These are phyloP conservation scores for Spheniscus mendiculus DNA, from an alignment of 2,113 vertebrate genomes.

Conservation along the genomic window DNA sequence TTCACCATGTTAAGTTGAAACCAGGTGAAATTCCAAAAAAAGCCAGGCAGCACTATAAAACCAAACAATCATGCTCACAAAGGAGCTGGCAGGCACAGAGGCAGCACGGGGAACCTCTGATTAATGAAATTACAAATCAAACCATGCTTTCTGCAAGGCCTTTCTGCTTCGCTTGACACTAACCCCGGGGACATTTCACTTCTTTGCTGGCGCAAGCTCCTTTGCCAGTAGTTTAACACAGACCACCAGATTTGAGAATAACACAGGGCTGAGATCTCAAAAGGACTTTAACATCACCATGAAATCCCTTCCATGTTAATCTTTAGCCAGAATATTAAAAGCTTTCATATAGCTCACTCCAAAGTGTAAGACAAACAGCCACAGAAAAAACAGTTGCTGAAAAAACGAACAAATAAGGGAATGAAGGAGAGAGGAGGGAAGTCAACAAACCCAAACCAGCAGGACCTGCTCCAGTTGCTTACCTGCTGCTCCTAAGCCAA, in stretches of 20 bases:
- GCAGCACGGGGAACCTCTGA: slow-evolving; percentile 3
- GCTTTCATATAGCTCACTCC: neutral
- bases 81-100: neutral
- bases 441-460: neutral
- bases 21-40: neutral
- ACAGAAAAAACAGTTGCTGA: neutral
- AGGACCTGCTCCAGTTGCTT: slow-evolving; percentile 42
- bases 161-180: slow-evolving; percentile 37
- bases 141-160: slow-evolving; percentile 23
- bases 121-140: slow-evolving; percentile 67
- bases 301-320: neutral
- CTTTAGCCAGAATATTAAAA: neutral
- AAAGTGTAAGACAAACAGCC: fast-evolving
- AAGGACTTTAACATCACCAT: neutral
- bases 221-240: neutral
- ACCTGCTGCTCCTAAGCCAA: slow-evolving; percentile 88
- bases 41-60: neutral
- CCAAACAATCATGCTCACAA: neutral
- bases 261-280: neutral
- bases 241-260: neutral
- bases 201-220: neutral
- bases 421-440: neutral
- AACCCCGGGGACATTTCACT: neutral
- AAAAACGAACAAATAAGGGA: neutral
- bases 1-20: neutral